Base-by-base conservation (phyloP, 2,797 vertebrate genomes). In the Trachops cirrhosus region DNA sequence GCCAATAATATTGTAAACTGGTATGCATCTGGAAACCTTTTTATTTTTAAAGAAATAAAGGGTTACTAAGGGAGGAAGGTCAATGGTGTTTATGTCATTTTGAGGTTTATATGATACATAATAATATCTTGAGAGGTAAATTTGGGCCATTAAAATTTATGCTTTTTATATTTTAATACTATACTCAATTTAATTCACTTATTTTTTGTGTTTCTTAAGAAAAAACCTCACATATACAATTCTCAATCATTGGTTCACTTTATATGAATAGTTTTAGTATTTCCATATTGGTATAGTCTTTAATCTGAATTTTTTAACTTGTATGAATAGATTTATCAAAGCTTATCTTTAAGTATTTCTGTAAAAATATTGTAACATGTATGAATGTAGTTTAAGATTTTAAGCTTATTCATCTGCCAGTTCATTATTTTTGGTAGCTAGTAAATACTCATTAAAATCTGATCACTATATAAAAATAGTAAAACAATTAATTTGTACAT, bases 1-100 rank as follows among this genome's bases (percentile, higher is more conserved):
- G 75, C 3, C n/a, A 18, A 16, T 4, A 71, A 24, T 67, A 79
- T 50, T 79, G 2, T 41, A 54, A 62, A 64, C 26, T 59, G 1
- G 5, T 68, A 39, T 84, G 19, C 1, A 83, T 2, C n/a, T 68
- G 18, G 32, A 46, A 26, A 52, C 5, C 14, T 83, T 94, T 83
- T n/a, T n/a, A 39, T 91, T 85, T 32, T 67, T 89, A 93, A 82
- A n/a, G 44, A 89, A 77, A n/a, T 75, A 88, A 83, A 93, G 4
- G 2, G 10, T 46, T 67, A 50, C 54, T 67, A 78, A 92, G 11
- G 14, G 7, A 92, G 18, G 11, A 34, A 59, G 9, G 2, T 3
- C 22, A 62, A 15, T 70, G 52, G 52, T 22, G 74, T 92, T 67
- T 54, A 11, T 59, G 91, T 92, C 32, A 34, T 86, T 93, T 92